Evolutionary conservation across 2,113 vertebrate species (phyloP).

Genomic region (Festucalex cinctus): DNA sequence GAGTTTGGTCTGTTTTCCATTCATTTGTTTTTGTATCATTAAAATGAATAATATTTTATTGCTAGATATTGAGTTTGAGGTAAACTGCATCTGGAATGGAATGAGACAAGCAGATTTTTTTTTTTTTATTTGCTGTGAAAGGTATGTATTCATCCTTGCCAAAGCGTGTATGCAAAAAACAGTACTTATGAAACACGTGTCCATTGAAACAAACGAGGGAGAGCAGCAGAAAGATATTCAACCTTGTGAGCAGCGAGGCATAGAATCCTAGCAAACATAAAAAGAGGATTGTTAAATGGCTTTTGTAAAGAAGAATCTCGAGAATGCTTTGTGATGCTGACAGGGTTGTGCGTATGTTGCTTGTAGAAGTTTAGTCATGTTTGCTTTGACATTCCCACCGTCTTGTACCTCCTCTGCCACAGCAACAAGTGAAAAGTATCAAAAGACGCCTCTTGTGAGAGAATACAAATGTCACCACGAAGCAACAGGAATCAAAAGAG

Average conservation of each 20-base stretch:
- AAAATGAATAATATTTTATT: too few species aligned
- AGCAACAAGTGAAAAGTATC: background rate
- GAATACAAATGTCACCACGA: background rate
- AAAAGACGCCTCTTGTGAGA: background rate
- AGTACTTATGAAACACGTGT: background rate
- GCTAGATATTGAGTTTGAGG: too few species aligned
- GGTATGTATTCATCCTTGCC: too few species aligned
- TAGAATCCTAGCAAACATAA: background rate
- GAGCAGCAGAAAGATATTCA: conserved; percentile 10
- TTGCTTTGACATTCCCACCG: background rate
- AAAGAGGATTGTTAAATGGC: background rate
- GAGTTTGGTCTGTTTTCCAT: too few species aligned
- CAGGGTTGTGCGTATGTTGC: background rate
- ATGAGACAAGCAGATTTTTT: too few species aligned
- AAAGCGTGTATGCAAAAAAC: too few species aligned
- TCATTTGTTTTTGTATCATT: too few species aligned
- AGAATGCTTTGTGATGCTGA: conserved; percentile 22
- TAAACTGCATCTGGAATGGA: too few species aligned
- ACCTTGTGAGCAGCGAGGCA: background rate
- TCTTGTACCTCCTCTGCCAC: too few species aligned
- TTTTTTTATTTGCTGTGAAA: too few species aligned
- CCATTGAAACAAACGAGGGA: background rate
- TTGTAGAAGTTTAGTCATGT: background rate
- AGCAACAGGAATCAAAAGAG: background rate
- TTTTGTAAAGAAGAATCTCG: conserved; percentile 25